Evolutionary conservation across 2,113 vertebrate species (phyloP).

Genomic region (Elgaria multicarinata): DNA sequence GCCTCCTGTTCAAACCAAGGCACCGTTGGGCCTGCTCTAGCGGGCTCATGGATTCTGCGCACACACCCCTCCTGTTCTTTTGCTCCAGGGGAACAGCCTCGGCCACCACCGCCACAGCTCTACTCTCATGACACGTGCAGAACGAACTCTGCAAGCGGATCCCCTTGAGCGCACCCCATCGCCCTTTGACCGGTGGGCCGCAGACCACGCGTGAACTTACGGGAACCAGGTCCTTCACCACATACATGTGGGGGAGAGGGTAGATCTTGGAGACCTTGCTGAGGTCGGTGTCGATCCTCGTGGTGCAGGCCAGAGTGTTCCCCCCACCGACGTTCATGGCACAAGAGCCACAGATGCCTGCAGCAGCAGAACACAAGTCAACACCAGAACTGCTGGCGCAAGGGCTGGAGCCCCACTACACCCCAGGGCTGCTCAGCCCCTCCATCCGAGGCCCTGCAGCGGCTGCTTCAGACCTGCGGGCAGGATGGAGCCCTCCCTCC

Average conservation of each 20-base stretch:
- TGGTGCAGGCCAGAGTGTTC: constrained; percentile 93
- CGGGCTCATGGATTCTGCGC: no score
- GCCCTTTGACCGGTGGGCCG: no score
- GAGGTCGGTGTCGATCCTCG: constrained; percentile 86
- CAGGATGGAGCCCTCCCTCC: no score
- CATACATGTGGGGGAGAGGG: constrained; percentile 93
- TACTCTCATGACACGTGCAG: no score
- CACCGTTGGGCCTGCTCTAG: no score
- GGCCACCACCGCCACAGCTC: background rate
- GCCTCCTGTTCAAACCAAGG: no score
- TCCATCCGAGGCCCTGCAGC: background rate
- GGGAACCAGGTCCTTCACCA: constrained; percentile 95
- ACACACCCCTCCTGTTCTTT: no score
- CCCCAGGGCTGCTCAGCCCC: no score
- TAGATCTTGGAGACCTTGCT: constrained; percentile 90
- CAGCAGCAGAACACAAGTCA: background rate
- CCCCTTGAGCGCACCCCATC: no score
- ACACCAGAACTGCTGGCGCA: rapidly evolving
- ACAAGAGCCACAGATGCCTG: constrained; percentile 97
- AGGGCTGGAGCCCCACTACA: background rate
- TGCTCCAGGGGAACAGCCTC: background rate
- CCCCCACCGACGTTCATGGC: constrained; percentile 97
- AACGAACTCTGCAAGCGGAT: no score
- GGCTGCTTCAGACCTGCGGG: no score
- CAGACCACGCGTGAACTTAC: no score